Conservation (phyloP, 2,888 invertebrate genomes). For the Eutolmus rufibarbis region DNA sequence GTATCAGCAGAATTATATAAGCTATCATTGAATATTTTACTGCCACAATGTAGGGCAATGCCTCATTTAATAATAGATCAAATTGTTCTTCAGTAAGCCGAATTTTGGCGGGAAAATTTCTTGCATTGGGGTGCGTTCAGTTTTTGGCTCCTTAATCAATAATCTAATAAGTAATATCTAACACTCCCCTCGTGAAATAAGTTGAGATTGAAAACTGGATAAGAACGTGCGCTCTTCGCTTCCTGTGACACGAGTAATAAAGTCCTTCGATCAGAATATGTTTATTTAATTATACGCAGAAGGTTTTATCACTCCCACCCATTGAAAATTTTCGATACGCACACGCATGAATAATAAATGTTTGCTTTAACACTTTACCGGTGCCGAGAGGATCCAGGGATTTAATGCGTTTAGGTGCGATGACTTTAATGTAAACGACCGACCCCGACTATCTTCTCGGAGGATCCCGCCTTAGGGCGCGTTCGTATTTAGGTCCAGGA, state of each 20-base stretch:
- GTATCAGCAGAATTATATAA: not conserved
- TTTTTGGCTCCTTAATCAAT: not conserved
- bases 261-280: conserved; percentile 6
- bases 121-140: not conserved
- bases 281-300: not conserved
- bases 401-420: not conserved
- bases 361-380: conserved; percentile 2
- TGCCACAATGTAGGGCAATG: not conserved
- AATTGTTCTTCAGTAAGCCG: not conserved
- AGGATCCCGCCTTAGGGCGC: not conserved
- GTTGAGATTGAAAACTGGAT: not conserved
- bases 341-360: conserved; percentile 9
- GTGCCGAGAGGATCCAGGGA: not conserved
- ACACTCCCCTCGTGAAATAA: not conserved
- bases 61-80: not conserved
- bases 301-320: not conserved
- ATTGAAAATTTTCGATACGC: conserved; percentile 11
- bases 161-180: conserved; percentile 7
- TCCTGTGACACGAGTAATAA: conserved; percentile 7
- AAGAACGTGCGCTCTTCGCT: not conserved
- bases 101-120: not conserved
- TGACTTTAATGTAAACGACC: not conserved
- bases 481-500: not conserved
- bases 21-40: not conserved
- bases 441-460: not conserved